Evolutionary conservation across 2,113 vertebrate species (phyloP).

Genomic region (Pampusana beccarii): DNA sequence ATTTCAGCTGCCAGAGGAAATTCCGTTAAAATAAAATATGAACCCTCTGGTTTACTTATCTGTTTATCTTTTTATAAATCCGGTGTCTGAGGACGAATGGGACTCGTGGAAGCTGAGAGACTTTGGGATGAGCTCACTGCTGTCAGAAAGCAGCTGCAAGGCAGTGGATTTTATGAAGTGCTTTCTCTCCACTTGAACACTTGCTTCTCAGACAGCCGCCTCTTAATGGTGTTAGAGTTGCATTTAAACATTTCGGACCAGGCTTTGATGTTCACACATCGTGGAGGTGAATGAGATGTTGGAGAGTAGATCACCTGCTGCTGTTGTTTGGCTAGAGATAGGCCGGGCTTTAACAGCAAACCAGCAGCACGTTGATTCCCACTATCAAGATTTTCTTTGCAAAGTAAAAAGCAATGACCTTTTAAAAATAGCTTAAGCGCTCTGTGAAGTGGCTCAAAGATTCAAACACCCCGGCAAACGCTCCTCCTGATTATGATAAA

Average conservation of each 20-base stretch:
- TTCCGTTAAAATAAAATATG: background rate
- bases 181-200: background rate
- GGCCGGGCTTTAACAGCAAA: background rate
- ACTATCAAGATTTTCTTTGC: background rate
- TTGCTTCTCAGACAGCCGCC: background rate
- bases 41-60: background rate
- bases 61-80: background rate
- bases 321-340: background rate
- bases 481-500: background rate
- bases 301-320: background rate
- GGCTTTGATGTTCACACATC: background rate
- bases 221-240: background rate
- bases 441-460: background rate
- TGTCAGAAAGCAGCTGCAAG: background rate
- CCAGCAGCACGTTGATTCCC: background rate
- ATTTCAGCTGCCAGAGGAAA: background rate
- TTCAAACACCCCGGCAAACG: background rate
- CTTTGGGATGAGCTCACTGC: background rate
- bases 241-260: background rate
- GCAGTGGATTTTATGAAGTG: background rate
- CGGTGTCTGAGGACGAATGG: background rate
- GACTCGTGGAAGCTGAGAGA: background rate
- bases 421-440: background rate
- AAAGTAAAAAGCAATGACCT: background rate
- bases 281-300: background rate